Base-by-base conservation (phyloP, 2,797 vertebrate species). In the Nyctalus aviator region DNA sequence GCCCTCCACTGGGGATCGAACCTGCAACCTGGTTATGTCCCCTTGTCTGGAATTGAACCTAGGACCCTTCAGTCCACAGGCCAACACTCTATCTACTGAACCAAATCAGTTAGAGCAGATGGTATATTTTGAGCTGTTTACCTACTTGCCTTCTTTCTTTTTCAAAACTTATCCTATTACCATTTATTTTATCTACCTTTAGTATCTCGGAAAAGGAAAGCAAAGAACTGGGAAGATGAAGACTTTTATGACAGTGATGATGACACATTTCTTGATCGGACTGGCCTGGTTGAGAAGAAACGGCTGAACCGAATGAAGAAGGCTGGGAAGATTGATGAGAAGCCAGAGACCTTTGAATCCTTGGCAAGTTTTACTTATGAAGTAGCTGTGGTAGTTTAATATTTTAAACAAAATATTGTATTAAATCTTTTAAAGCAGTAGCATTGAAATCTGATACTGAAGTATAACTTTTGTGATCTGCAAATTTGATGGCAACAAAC, bases 231-330 rank as follows among this genome's bases (percentile, higher is more conserved):
- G 99, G 99, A 99, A 93, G 99, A 99, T 13, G 99, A 99, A 94
- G 99, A 99, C 94, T 99, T 99, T 97, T 99, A 99, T 46, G 99
- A 99, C 97, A 99, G 99, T 8, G 99, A 99, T 2, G 99, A 99
- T 8, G 99, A 99, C 97, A 99, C 99, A 9, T 99, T 99, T 96
- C 99, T 99, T 27, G 99, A 99, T 97, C 98, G 99, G 55, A 99
- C 99, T 0, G 99, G 99, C 66, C 98, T 98, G 0, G 99, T 99
- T 76, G 99, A 99, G 97, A 99, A 98, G 98, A 99, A 99, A 97
- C 98, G 99, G 75, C 97, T 99, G 73, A 99, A 98, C 88, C 98
- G 99, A 64, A 99, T 99, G 99, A 99, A 99, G 93, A 99, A 99
- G 97, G 99, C 99, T 9, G 99, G 99, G 53, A 99, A 99, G 98